Base-by-base conservation (phyloP, 2,113 vertebrate species). In the Oreotrochilus melanogaster region DNA sequence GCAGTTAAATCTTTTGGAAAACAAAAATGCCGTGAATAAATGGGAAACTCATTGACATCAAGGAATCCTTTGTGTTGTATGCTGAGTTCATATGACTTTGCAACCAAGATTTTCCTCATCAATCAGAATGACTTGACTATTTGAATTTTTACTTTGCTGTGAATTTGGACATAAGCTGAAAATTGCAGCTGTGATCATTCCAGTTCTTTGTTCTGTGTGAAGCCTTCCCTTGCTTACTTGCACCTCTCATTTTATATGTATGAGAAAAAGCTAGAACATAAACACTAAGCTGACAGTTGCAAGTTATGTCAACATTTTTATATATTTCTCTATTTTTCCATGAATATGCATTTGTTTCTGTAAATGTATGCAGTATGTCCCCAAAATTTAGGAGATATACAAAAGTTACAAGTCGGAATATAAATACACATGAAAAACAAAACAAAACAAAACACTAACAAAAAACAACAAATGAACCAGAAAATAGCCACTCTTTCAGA, bases 341-440 rank as follows among this genome's bases (percentile, higher is more conserved):
- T 82, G 62, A 85, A 85, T 85, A 95, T 85, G 25, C 45, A 76
- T 79, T 78, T 93, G 30, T 60, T 75, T 84, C 84, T 69, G 33
- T 53, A 84, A 91, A 86, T 50, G 3, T 12, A 56, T 57, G 50
- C 8, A 81, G 24, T 39, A 78, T 67, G 22, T 60, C 30, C 66
- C 2, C 2, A 84, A 95, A 37, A 42, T 61, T 84, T 87, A 89
- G 57, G 43, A 89, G 53, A 50, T 61, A 66, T 33, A 84, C 30
- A 91, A 35, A 53, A 69, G 19, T 65, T 75, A 45, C 58, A 81
- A 78, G 47, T 83, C 60, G 74, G 64, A 88, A 84, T 56, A 92
- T 54, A 91, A 93, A 92, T 74, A 61, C 3, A 58, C 13, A 35
- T 43, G 69, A 79, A 90, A 70, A 65, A 19, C 2, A 54, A 53